Percentiles rank a stretch among this genome's conserved stretches.
phyloP scores from a whole-genome alignment of 2,113 vertebrate genomes.

The Oostethus manadensis region DNA sequence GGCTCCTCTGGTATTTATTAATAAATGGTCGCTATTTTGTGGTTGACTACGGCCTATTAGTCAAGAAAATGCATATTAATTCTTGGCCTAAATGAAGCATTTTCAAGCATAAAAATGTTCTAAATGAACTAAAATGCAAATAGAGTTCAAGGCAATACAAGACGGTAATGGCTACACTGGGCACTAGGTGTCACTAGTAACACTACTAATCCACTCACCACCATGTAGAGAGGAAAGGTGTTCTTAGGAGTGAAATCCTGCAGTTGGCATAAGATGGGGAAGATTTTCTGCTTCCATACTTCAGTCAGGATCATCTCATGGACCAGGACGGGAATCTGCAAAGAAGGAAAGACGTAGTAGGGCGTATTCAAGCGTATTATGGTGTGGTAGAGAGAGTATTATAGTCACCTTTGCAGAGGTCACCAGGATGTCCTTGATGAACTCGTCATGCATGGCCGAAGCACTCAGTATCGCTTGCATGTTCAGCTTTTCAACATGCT shows the following conservation, averaged over 20 bases:
- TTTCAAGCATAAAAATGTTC: too few species aligned
- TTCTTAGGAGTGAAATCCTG: conserved; percentile 86
- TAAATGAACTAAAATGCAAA: too few species aligned
- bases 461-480: conserved; percentile 89
- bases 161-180: too few species aligned
- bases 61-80: too few species aligned
- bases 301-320: conserved; percentile 85
- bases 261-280: conserved; percentile 82
- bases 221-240: conserved; percentile 88
- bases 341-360: conserved; percentile 13
- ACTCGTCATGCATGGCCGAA: conserved; percentile 76
- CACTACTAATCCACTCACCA: conserved; percentile 76
- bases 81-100: too few species aligned
- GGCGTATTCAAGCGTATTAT: neutral
- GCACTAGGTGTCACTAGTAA: too few species aligned
- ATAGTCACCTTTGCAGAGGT: conserved; percentile 78
- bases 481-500: conserved; percentile 88
- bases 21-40: too few species aligned
- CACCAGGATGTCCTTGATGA: conserved; percentile 84
- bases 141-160: too few species aligned
- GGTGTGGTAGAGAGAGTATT: too few species aligned
- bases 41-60: too few species aligned
- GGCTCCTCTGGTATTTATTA: too few species aligned
- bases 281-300: conserved; percentile 92
- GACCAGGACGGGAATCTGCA: conserved; percentile 80